phyloP scores from a whole-genome alignment of 1,140 invertebrate genomes.

The Drosophila pectinifera region DNA sequence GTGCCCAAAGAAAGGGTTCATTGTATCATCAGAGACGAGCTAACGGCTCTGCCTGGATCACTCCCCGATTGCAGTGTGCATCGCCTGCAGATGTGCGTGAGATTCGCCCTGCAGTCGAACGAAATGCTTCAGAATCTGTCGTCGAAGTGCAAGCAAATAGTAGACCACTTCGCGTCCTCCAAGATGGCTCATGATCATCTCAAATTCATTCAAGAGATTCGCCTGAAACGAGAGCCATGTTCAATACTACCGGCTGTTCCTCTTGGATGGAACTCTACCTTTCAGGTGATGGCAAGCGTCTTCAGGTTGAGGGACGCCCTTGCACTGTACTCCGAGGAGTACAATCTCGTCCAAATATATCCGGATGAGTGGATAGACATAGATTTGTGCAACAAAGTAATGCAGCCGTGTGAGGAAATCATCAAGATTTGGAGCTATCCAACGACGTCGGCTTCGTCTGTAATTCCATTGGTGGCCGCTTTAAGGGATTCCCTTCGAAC shows the following conservation, averaged over 20 bases:
- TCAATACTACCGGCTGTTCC: conserved; percentile 1
- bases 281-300: conserved; percentile 40
- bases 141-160: conserved; percentile 55
- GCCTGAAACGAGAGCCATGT: conserved; percentile 29
- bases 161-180: conserved; percentile 48
- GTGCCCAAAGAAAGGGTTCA: conserved; percentile 43
- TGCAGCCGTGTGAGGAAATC: conserved; percentile 63
- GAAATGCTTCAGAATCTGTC: conserved; percentile 50
- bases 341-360: conserved; percentile 54
- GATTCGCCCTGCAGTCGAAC: conserved; percentile 48
- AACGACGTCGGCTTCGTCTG: conserved; percentile 47
- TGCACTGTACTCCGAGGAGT: conserved; percentile 51
- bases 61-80: conserved; percentile 45
- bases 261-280: conserved; percentile 42
- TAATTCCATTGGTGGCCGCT: conserved; percentile 61
- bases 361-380: conserved; percentile 64
- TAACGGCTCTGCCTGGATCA: conserved; percentile 6
- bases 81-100: conserved; percentile 51
- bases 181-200: conserved; percentile 45
- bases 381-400: conserved; percentile 59
- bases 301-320: conserved; percentile 54
- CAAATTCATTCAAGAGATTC: conserved; percentile 56
- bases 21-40: conserved; percentile 53
- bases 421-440: conserved; percentile 54
- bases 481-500: conserved; percentile 54